A percentile compares a stretch with the other conserved stretches of the same genome.
Evolutionary conservation across 2,888 invertebrate species (phyloP).

Genomic region (Mythimna ferrago): DNA sequence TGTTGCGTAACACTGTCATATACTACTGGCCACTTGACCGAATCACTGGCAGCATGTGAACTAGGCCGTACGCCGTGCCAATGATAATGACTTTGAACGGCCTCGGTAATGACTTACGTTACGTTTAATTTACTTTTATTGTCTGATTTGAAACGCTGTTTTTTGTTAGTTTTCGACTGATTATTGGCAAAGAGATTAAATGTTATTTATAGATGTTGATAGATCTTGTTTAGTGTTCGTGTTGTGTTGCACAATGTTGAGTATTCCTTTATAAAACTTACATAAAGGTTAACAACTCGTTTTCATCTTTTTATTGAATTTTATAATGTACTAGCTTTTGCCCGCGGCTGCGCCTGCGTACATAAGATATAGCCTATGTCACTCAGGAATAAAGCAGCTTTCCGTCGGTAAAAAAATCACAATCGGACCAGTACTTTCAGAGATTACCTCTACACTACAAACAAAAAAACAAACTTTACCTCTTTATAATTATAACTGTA

Average conservation of each 20-base stretch:
- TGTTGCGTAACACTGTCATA: conserved; percentile 4
- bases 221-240: conserved; percentile 6
- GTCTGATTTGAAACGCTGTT: conserved; percentile 56
- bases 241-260: conserved; percentile 34
- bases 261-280: not conserved
- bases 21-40: conserved; percentile 11
- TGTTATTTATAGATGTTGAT: conserved; percentile 32
- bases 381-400: too few species aligned
- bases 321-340: too few species aligned
- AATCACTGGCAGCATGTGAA: conserved; percentile 37
- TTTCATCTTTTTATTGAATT: too few species aligned
- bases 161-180: conserved; percentile 31
- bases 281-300: too few species aligned
- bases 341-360: too few species aligned
- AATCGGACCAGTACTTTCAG: too few species aligned
- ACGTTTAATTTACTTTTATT: conserved; percentile 54
- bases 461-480: too few species aligned
- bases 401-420: too few species aligned
- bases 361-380: too few species aligned
- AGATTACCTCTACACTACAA: too few species aligned
- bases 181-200: conserved; percentile 15
- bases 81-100: conserved; percentile 74
- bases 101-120: conserved; percentile 65
- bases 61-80: conserved; percentile 26
- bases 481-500: too few species aligned